A percentile compares a stretch with the other conserved stretches of the same genome.
phyloP scores from a whole-genome alignment of 2,888 invertebrate genomes.

The Drosophila niveifrons region DNA sequence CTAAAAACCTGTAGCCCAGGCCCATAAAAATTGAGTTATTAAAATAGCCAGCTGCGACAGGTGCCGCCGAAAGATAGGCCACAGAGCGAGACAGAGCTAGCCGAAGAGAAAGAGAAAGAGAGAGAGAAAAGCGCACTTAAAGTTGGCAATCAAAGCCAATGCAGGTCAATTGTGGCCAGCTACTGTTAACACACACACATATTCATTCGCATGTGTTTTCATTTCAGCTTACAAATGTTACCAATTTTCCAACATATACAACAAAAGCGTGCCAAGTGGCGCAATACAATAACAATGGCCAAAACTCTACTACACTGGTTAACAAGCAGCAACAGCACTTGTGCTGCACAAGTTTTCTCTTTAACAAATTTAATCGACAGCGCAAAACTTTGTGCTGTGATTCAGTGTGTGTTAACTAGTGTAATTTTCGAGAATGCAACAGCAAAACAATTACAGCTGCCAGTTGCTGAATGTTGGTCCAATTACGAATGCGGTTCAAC shows the following conservation, averaged over 20 bases:
- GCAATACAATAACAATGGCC: conserved; percentile 32
- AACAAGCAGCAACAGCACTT: neutral
- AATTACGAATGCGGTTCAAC: conserved; percentile 61
- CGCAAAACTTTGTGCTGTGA: neutral
- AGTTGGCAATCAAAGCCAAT: conserved; percentile 66
- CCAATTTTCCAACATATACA: conserved; percentile 35
- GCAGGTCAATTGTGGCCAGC: conserved; percentile 60
- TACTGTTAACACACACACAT: conserved; percentile 35
- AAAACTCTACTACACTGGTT: conserved; percentile 31
- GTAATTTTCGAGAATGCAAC: conserved; percentile 60
- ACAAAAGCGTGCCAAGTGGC: conserved; percentile 51
- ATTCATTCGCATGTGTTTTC: conserved; percentile 23
- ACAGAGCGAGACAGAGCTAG: conserved; percentile 9
- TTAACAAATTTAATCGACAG: neutral
- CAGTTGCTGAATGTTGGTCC: conserved; percentile 61
- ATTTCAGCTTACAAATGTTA: conserved; percentile 47
- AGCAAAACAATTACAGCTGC: conserved; percentile 73
- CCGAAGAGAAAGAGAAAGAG: neutral
- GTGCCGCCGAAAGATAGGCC: conserved; percentile 20
- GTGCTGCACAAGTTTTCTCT: neutral
- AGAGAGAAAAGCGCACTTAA: neutral
- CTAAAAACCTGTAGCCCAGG: conserved; percentile 44
- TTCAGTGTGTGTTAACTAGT: conserved; percentile 22
- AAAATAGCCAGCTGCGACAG: conserved; percentile 55
- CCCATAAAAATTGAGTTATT: conserved; percentile 78